These are phyloP conservation scores for Ia io DNA, from an alignment of 2,113 vertebrate species.

Conservation along the genomic window DNA sequence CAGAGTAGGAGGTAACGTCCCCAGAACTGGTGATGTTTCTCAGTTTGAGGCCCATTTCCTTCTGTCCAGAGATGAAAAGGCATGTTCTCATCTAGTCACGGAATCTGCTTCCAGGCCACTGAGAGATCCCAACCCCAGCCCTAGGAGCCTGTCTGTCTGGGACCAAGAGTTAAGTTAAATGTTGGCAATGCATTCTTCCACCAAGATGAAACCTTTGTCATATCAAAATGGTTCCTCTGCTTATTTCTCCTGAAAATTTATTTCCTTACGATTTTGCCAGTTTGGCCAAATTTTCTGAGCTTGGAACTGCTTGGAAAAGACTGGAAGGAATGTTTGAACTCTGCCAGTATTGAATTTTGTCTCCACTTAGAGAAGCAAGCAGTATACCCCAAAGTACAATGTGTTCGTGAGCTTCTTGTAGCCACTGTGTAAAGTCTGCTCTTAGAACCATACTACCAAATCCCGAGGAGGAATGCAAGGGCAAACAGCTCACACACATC, in stretches of 20 bases:
- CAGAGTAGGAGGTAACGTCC: background rate
- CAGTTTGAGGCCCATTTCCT: background rate
- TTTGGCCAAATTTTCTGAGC: slow-evolving; percentile 45
- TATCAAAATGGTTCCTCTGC: slow-evolving; percentile 37
- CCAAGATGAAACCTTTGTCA: slow-evolving; percentile 32
- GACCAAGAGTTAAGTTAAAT: background rate
- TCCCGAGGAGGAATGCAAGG: background rate
- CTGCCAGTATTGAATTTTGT: slow-evolving; percentile 25
- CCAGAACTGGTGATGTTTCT: background rate
- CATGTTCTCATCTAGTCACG: background rate
- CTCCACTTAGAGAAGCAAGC: slow-evolving; percentile 30
- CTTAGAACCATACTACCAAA: background rate
- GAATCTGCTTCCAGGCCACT: background rate
- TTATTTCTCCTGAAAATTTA: slow-evolving; percentile 43
- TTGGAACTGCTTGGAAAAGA: slow-evolving; percentile 31
- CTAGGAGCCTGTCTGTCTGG: background rate
- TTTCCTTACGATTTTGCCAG: slow-evolving; percentile 39
- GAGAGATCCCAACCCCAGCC: background rate
- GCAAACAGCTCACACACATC: background rate
- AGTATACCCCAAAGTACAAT: background rate
- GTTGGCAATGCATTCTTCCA: background rate
- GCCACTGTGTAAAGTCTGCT: background rate
- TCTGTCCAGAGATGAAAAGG: background rate
- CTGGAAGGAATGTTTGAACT: background rate
- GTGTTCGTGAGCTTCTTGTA: background rate